Base-by-base conservation (phyloP, 2,797 vertebrate species). In the Cheracebus regulus region DNA sequence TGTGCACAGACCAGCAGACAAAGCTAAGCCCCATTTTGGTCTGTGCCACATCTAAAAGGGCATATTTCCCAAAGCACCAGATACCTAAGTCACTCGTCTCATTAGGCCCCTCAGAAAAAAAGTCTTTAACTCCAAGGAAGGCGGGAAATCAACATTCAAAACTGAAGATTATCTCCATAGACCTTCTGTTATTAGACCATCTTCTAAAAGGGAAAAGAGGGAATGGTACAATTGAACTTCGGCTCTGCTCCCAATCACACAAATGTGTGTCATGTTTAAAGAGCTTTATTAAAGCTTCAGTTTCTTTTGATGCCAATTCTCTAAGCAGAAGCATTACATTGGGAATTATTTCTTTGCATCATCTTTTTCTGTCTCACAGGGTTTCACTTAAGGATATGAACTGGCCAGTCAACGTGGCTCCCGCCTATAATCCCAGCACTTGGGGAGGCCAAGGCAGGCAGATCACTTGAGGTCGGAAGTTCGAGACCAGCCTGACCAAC, bases 251-350 rank as follows among this genome's bases (percentile, higher is more conserved):
- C 50, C 58, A 86, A 92, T 58, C 83, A 70, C 76, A 93, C 13
- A 58, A 41, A 76, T 67, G 36, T 88, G 67, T 61, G 55, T 92
- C 48, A 15, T 20, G 20, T 30, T 86, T 52, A 72, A 64, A 95
- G 90, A 52, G 8, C 39, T 22, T 1, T 12, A 1, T 46, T 73
- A 64, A 87, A 33, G 33, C 92, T 81, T 80, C 28, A 41, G 4
- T 61, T 91, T 44, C 58, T 95, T 88, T 89, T 58, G 70, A 93
- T 92, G 46, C 11, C 88, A 93, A 36, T 78, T 81, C 89, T 88
- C 46, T 78, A 80, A 55, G 36, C 61, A 87, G 83, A 92, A 93
- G 70, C 36, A 95, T 72, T 70, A 88, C 76, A 85, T 5, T 50
- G 7, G 30, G 24, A 90, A 75, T 33, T 11, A 1, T 88, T 73